Conservation (phyloP, 2,113 vertebrate species). For the Talpa occidentalis region DNA sequence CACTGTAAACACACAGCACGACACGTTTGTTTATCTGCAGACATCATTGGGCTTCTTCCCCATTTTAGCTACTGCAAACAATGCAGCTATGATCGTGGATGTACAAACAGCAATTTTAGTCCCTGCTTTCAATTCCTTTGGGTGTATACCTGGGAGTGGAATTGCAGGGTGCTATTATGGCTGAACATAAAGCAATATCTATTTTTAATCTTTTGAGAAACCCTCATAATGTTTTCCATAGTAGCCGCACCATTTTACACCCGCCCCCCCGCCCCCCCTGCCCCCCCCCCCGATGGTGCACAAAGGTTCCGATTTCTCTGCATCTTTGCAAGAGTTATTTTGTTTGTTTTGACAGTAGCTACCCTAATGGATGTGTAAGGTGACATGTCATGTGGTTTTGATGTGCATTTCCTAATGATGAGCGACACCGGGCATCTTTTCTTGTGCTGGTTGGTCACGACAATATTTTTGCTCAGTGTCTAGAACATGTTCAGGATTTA, state of each 20-base stretch:
- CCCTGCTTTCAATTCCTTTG: background rate
- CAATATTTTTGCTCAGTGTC: background rate
- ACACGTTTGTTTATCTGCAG: background rate
- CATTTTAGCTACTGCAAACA: background rate
- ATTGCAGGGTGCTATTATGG: background rate
- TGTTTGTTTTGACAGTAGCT: background rate
- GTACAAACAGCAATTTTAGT: background rate
- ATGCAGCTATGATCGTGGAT: background rate
- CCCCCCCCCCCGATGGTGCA: background rate
- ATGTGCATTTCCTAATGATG: background rate
- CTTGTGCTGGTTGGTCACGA: background rate
- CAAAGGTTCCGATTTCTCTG: background rate
- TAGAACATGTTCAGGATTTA: background rate
- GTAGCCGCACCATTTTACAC: background rate
- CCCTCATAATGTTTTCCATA: background rate
- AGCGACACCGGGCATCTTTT: background rate
- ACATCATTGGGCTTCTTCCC: background rate
- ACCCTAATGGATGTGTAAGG: background rate
- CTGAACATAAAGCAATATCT: background rate
- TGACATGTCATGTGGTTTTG: background rate
- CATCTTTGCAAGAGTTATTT: background rate
- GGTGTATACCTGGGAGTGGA: background rate
- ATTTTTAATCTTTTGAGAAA: background rate
- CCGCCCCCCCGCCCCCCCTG: background rate
- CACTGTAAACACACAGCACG: background rate